Evolutionary conservation across 2,797 vertebrate genomes (phyloP), one percentile per base, ranked within the genome.

Genomic region (Amniataba percoides): DNA sequence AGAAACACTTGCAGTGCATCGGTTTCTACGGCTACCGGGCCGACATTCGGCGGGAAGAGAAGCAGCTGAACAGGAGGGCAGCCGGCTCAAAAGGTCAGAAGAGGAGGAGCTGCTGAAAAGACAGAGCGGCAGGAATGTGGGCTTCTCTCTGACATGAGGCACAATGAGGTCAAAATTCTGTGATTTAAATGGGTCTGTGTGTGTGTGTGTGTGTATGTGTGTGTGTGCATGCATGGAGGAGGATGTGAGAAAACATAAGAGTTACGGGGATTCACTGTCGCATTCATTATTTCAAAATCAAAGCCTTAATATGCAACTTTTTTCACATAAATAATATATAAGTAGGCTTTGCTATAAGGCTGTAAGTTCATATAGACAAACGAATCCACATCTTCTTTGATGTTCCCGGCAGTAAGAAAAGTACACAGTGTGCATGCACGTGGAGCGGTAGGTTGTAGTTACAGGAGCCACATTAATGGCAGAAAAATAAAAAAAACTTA

Each of bases 211-310:
- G n/a, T n/a, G n/a, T n/a, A n/a, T n/a, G 19, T 74, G 19, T 48
- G 51, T 42, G 27, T 31, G 27, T 31, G 27, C 27, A 15, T 69
- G 15, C 42, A 43, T 42, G 16, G 12, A 0, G 12, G 36, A 62
- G 36, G 48, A 39, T 14, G n/a, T 19, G 52, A 48, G 36, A 62
- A 42, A 31, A 80, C 16, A 36, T n/a, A 36, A 49, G 19, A 63
- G 4, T 15, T 3, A 39, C 10, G n/a, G 46, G 31, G 36, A 36
- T 36, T 36, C 34, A 36, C 34, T 36, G 34, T 36, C 1, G 74
- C 9, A 45, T 61, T 19, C n/a, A 51, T 77, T 59, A 63, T 21
- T 60, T 63, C 7, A 55, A 64, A 36, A 78, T 72, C n/a, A 49
- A 72, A 64, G 66, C 36, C 12, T 36, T 56, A 3, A 61, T 61